Evolutionary conservation across 2,888 invertebrate genomes (phyloP), one percentile per base, ranked within the genome.

Genomic region (Allygus modestus): DNA sequence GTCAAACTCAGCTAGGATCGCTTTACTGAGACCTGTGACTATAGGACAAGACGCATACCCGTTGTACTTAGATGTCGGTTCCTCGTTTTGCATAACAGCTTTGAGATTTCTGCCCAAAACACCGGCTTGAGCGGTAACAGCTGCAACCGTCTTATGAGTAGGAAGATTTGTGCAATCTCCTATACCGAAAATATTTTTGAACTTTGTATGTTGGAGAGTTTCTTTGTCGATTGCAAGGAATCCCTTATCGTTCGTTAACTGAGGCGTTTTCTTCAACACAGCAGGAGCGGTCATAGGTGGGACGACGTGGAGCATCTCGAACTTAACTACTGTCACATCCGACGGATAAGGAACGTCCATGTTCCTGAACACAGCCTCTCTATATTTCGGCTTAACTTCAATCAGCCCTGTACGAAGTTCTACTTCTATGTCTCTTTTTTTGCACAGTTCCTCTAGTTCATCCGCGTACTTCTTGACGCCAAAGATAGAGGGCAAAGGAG

Each of bases 41-140:
- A 99, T 92, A 0, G 99, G 99, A 90, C 99, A 99, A 0, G 99
- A 98, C 0, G 99, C 97, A 91, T 99, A 99, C 0, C 99, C 99
- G 91, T 98, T 94, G 90, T 99, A 99, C 15, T 88, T 89, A 82
- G 89, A 88, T 0, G 88, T 89, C 0, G 92, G 90, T 0, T 89
- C 86, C 87, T 93, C 92, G 23, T 77, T 54, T 31, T 69, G 12
- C 91, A 98, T 93, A 0, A 93, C 92, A 1, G 92, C 91, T 17
- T 92, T 90, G 73, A 99, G 92, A 89, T 98, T 98, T 69, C 92
- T 90, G 85, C 93, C 94, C 0, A 99, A 91, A 0, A 98, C 94
- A 86, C 94, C 95, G 86, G 94, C 93, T 90, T 99, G 98, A 33
- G 95, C 95, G 85, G 98, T 98, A 85, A 97, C 94, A 82, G 99